Evolutionary conservation across 2,797 vertebrate genomes (phyloP).

Genomic region (Lutjanus campechanus): DNA sequence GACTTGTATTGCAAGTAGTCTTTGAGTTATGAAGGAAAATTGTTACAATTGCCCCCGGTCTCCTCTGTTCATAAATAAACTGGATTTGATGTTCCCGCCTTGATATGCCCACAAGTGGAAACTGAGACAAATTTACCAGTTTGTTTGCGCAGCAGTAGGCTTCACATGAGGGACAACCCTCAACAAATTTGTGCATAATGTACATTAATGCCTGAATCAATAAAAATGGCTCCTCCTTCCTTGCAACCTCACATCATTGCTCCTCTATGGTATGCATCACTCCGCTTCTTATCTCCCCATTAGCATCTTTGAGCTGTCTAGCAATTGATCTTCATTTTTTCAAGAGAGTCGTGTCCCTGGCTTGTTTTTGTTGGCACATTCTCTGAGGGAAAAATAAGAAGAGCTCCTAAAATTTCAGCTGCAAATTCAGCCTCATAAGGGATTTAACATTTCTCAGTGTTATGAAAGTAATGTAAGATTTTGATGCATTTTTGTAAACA

Average conservation of each 20-base stretch:
- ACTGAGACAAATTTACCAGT: conserved; percentile 62
- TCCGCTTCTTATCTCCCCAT: conserved; percentile 54
- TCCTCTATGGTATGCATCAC: conserved; percentile 43
- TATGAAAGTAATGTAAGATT: no score
- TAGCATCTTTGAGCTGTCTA: conserved; percentile 6
- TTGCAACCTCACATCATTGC: conserved; percentile 28
- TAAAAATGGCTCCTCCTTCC: conserved; percentile 60
- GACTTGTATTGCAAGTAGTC: no score
- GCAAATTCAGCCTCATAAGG: neutral
- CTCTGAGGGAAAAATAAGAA: conserved; percentile 9
- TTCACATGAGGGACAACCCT: conserved; percentile 52
- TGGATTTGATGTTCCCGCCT: conserved; percentile 49
- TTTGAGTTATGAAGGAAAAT: no score
- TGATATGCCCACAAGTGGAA: conserved; percentile 51
- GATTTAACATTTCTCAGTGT: no score
- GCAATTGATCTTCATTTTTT: conserved; percentile 34
- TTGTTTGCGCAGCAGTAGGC: conserved; percentile 62
- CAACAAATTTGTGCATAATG: conserved; percentile 70
- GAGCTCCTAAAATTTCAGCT: conserved; percentile 21
- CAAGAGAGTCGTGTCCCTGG: neutral
- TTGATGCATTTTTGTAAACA: no score
- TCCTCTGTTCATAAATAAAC: conserved; percentile 34
- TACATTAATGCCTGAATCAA: conserved; percentile 73
- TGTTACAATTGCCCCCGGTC: no score
- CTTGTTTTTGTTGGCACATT: conserved; percentile 23